Base-by-base conservation (phyloP, 2,797 vertebrate genomes). In the Spatula versicolor region DNA sequence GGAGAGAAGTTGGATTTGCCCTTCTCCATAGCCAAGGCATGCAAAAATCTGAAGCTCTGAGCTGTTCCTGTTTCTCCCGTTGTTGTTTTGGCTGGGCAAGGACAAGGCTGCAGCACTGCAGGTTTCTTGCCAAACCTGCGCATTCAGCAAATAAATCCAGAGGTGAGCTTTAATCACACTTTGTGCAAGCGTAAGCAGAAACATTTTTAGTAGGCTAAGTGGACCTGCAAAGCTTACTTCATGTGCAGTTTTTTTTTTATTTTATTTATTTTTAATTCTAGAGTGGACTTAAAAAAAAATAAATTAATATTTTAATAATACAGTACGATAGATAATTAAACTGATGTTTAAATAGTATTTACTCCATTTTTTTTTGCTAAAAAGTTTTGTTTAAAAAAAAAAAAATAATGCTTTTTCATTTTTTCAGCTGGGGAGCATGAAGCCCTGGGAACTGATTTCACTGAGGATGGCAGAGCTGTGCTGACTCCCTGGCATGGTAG, bases 1-100 rank as follows among this genome's bases (percentile, higher is more conserved):
- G 19, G 52, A 21, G n/a, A n/a, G 21, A 4, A 39, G 25, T 12
- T 4, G 7, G 0, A 6, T 20, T 55, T 67, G n/a, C 20, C 60
- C 43, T 55, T 31, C 20, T 83, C 41, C 1, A 0, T 21, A 30
- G 54, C 31, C 35, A 50, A 62, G 67, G 60, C 41, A 37, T 11
- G 48, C 12, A 30, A 62, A 37, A 21, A 30, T 19, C 22, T 15
- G 55, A 31, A 37, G 25, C 10, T 62, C 39, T 20, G 54, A 13
- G 3, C n/a, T 22, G 73, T 21, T 50, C 41, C 25, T 21, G 25
- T 9, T 66, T 28, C 48, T 56, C 19, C 72, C 19, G 23, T 55
- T 56, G 60, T 41, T 69, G n/a, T 30, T 75, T 5, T 33, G 56
- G n/a, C 71, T 56, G 79, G 41, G 31, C 59, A 22, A 62, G 79